Base-by-base conservation (phyloP, 1,140 invertebrate genomes). In the Bombus impatiens region DNA sequence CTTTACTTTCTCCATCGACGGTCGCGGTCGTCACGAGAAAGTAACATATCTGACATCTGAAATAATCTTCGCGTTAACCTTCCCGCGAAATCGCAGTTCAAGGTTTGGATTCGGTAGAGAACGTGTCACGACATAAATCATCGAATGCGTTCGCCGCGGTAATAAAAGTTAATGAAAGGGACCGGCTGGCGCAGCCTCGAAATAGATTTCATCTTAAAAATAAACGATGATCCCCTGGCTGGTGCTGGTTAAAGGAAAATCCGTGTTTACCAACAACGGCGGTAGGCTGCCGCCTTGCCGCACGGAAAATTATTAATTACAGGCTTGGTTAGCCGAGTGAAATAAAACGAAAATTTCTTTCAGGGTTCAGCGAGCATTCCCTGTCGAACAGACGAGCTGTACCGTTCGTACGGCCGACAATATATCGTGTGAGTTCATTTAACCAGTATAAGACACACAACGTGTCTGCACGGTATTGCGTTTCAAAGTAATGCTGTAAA, bases 311-410 rank as follows among this genome's bases (percentile, higher is more conserved):
- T 59, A 85, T 91, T 88, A 90, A 91, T 90, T 88, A 90, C 74
- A 79, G n/a, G 89, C 87, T 80, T 87, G 90, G 70, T 6, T 53
- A 62, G 25, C 68, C 87, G 86, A 80, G 86, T 80, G 87, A 87
- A 81, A 87, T 87, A 88, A 82, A 87, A 88, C 82, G 84, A 90
- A 88, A 90, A 91, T 91, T 88, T 84, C 79, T 91, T 88, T 88
- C 87, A 86, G 76, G 89, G 88, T 91, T 90, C 89, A 90, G 32
- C 67, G 79, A 88, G 78, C 89, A 91, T 87, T 87, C 78, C 80
- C 84, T 40, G 25, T 59, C 37, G 53, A 68, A 76, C 70, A 53
- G n/a, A 13, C 44, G 28, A 44, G 44, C 53, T 32, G 78, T 82
- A 75, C 47, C 25, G 47, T 53, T 53, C 47, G 47, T 53, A 53